These are phyloP conservation scores for Chiroxiphia lanceolata DNA, from an alignment of 2,797 vertebrate species.

Conservation along the genomic window DNA sequence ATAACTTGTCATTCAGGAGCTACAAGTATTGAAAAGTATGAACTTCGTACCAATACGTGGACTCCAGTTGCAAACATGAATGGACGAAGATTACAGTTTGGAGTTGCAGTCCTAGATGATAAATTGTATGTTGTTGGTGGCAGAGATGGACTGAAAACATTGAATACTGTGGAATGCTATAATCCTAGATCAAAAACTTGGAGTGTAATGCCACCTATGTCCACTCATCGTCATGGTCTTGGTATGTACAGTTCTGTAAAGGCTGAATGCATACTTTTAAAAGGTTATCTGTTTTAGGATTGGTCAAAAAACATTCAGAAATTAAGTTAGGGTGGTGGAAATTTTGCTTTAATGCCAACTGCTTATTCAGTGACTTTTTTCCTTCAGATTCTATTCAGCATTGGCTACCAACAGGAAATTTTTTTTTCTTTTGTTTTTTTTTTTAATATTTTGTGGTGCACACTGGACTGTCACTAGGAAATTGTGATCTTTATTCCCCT, in stretches of 20 bases:
- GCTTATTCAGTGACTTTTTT: not conserved
- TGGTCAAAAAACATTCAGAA: not conserved
- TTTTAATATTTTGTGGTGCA: not conserved
- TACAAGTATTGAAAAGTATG: slow-evolving; percentile 97
- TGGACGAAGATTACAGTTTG: slow-evolving; percentile 92
- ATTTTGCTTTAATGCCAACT: not conserved
- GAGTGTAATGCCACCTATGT: slow-evolving; percentile 98
- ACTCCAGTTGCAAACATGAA: slow-evolving; percentile 95
- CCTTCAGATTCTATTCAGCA: not conserved
- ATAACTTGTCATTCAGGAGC: slow-evolving; percentile 81
- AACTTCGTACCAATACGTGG: slow-evolving; percentile 92
- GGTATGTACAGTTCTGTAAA: slow-evolving; percentile 76
- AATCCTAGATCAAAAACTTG: slow-evolving; percentile 94
- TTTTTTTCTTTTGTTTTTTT: not conserved
- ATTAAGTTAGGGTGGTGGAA: not conserved
- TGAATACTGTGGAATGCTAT: slow-evolving; percentile 98
- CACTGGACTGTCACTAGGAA: not conserved
- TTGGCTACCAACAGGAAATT: not conserved
- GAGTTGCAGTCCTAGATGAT: slow-evolving; percentile 91
- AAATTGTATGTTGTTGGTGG: slow-evolving; percentile 97
- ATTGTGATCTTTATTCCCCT: not conserved
- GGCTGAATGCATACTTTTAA: not conserved
- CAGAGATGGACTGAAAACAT: slow-evolving; percentile 93
- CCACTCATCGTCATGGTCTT: slow-evolving; percentile 94
- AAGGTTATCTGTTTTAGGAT: not conserved